Evolutionary conservation across 2,113 vertebrate species (phyloP).

Genomic region (Butorides virescens): DNA sequence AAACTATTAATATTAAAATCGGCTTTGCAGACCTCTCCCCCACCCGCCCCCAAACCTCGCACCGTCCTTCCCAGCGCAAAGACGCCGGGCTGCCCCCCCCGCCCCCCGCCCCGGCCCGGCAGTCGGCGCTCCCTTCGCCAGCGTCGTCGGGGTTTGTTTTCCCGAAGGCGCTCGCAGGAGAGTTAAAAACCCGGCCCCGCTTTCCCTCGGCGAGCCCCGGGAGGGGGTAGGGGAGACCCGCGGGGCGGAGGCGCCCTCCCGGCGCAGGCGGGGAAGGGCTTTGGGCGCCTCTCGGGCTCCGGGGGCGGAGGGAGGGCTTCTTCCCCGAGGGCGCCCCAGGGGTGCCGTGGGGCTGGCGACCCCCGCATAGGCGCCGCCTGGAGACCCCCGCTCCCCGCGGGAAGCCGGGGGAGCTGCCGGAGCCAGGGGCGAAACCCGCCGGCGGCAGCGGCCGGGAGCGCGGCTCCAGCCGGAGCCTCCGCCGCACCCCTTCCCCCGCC

Average conservation of each 20-base stretch:
- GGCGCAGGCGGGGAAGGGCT: not conserved
- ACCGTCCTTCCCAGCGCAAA: not conserved
- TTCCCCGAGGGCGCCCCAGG: not conserved
- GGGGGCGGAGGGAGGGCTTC: no score
- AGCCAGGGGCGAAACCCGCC: not conserved
- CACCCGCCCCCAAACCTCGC: not conserved
- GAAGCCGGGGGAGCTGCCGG: not conserved
- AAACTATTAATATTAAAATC: constrained; percentile 97
- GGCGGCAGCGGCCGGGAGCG: not conserved
- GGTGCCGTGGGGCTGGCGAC: no score
- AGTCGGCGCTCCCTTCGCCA: not conserved
- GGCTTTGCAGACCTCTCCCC: constrained; percentile 56
- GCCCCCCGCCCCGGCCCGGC: not conserved
- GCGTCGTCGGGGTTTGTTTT: not conserved
- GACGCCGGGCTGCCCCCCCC: not conserved
- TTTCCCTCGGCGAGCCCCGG: not conserved
- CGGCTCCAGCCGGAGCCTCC: not conserved
- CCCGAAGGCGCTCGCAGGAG: not conserved
- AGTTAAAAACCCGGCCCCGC: not conserved
- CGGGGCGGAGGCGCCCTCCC: not conserved
- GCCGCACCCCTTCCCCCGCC: not conserved
- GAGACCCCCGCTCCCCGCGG: not conserved
- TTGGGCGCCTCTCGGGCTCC: not conserved
- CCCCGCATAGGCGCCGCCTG: not conserved
- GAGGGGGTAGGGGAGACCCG: not conserved